These are phyloP conservation scores for Microctonus hyperodae DNA, from an alignment of 2,888 invertebrate genomes.

Conservation along the genomic window DNA sequence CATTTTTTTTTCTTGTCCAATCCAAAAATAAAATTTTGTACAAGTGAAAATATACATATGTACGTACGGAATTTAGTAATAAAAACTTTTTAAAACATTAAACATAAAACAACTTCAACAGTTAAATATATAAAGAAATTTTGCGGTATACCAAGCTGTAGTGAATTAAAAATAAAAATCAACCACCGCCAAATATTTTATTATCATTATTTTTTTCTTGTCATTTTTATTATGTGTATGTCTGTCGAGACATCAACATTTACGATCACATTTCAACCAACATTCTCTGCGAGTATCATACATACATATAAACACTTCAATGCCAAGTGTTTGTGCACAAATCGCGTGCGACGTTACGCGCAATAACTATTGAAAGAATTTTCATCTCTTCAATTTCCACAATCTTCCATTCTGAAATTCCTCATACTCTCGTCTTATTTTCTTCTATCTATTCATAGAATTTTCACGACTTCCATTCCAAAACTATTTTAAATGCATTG, in stretches of 20 bases:
- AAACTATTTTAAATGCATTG: constrained; percentile 2
- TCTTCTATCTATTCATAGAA: neutral
- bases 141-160: neutral
- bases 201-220: no score
- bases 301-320: neutral
- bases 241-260: neutral
- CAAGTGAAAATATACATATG: no score
- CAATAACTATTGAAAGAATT: constrained; percentile 20
- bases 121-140: neutral
- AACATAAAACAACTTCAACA: neutral
- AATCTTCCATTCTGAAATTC: neutral
- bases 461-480: constrained; percentile 9
- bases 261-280: neutral
- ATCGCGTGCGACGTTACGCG: constrained; percentile 29
- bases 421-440: neutral
- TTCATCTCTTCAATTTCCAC: neutral
- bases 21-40: neutral
- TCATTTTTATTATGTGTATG: neutral
- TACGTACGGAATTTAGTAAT: neutral
- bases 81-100: neutral
- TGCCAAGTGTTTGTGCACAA: neutral
- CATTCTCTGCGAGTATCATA: neutral
- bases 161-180: neutral
- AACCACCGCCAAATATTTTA: neutral
- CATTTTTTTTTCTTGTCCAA: neutral